phyloP scores from a whole-genome alignment of 2,113 vertebrate species.

The Chunga burmeisteri region DNA sequence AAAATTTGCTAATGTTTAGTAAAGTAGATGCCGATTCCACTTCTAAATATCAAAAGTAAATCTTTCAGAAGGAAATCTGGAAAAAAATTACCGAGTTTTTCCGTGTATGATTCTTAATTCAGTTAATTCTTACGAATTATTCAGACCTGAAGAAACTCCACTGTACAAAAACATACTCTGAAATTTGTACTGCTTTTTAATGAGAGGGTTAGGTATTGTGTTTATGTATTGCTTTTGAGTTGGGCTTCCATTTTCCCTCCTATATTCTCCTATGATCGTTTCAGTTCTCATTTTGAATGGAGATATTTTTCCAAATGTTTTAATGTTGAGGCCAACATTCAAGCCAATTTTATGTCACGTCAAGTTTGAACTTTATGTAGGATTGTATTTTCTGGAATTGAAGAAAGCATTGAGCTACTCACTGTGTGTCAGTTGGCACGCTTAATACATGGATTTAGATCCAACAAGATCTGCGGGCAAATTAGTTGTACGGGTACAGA shows the following conservation, averaged over 20 bases:
- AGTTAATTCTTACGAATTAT: neutral
- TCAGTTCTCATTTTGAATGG: neutral
- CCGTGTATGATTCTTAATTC: neutral
- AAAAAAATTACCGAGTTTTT: neutral
- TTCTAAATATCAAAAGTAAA: neutral
- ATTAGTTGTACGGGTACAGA: neutral
- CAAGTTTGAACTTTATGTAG: neutral
- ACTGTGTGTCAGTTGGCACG: neutral
- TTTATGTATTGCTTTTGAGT: neutral
- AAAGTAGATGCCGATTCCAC: neutral
- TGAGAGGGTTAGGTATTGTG: neutral
- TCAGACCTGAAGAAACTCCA: neutral
- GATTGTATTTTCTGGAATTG: neutral
- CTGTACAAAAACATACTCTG: neutral
- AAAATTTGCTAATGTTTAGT: neutral
- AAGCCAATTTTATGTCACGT: neutral
- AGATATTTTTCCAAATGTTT: neutral
- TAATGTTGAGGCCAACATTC: neutral
- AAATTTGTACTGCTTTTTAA: neutral
- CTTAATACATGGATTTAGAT: neutral
- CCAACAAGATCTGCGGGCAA: neutral
- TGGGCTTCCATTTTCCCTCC: neutral
- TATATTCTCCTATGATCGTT: neutral
- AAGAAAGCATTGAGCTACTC: neutral
- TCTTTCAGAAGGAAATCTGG: neutral